These are phyloP conservation scores for Seira sanloemensis DNA, from an alignment of 2,888 invertebrate species.

Conservation along the genomic window DNA sequence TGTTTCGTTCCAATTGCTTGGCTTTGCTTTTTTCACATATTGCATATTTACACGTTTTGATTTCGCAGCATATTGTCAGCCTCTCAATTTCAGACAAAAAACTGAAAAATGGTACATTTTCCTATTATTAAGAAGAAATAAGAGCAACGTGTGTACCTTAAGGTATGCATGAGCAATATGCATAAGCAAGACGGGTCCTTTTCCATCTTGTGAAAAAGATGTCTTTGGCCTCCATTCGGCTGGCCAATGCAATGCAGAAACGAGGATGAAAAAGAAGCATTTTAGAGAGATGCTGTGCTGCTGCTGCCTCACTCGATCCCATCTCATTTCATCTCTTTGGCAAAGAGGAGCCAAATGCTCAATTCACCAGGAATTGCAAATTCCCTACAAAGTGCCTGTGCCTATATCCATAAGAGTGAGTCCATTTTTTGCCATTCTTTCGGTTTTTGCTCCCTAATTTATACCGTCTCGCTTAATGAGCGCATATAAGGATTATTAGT, in stretches of 20 bases:
- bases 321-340: not conserved
- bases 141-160: too few relatives aligned
- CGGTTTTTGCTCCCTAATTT: not conserved
- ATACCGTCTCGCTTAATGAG: not conserved
- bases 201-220: not conserved
- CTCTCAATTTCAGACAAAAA: not conserved
- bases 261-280: too few relatives aligned
- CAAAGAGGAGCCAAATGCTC: not conserved
- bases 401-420: not conserved
- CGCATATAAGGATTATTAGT: not conserved
- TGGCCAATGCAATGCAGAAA: too few relatives aligned
- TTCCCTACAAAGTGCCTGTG: not conserved
- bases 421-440: not conserved
- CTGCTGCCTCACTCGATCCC: not conserved
- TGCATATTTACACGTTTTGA: not conserved
- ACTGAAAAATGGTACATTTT: not conserved
- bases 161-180: too few relatives aligned
- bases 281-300: too few relatives aligned
- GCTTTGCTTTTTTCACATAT: not conserved
- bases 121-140: too few relatives aligned
- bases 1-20: too few relatives aligned
- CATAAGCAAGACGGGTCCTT: too few relatives aligned
- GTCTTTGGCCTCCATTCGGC: slow-evolving; percentile 5
- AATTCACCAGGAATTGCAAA: not conserved
- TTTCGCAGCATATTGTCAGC: not conserved